These are phyloP conservation scores for Gastracanthus pulcherrimus DNA, from an alignment of 2,888 invertebrate genomes.

Conservation along the genomic window DNA sequence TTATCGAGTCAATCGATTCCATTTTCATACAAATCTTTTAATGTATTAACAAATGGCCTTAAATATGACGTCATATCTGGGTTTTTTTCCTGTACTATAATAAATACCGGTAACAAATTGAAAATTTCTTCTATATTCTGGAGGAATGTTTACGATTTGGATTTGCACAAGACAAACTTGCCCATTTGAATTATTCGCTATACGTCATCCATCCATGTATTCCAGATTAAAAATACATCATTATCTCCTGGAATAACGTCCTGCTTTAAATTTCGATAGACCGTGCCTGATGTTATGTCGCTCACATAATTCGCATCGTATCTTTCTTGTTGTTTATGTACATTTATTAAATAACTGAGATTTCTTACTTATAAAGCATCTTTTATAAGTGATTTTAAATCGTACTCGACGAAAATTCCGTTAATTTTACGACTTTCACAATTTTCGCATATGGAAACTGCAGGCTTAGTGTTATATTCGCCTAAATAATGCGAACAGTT, in stretches of 20 bases:
- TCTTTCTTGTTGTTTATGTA: not conserved
- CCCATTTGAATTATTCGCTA: slow-evolving; percentile 45
- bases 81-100: slow-evolving; percentile 36
- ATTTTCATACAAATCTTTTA: slow-evolving; percentile 3
- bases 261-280: slow-evolving; percentile 30
- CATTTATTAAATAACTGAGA: slow-evolving; percentile 16
- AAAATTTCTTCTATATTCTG: slow-evolving; percentile 26
- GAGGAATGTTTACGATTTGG: slow-evolving; percentile 43
- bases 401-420: slow-evolving; percentile 47
- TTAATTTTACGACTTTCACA: slow-evolving; percentile 29
- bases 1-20: not conserved
- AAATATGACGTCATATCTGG: slow-evolving; percentile 2
- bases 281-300: slow-evolving; percentile 23
- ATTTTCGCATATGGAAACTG: not conserved
- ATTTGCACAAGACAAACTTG: slow-evolving; percentile 44
- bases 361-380: slow-evolving; percentile 43
- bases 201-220: slow-evolving; percentile 48
- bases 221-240: slow-evolving; percentile 45
- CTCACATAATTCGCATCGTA: slow-evolving; percentile 8
- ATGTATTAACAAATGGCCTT: slow-evolving; percentile 6
- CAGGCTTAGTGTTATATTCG: not conserved
- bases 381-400: slow-evolving; percentile 33
- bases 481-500: slow-evolving; percentile 37
- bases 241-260: not conserved
- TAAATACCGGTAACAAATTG: slow-evolving; percentile 40